Evolutionary conservation across 1,140 invertebrate genomes (phyloP), one percentile per base, ranked within the genome.

Genomic region (Grapholita molesta): DNA sequence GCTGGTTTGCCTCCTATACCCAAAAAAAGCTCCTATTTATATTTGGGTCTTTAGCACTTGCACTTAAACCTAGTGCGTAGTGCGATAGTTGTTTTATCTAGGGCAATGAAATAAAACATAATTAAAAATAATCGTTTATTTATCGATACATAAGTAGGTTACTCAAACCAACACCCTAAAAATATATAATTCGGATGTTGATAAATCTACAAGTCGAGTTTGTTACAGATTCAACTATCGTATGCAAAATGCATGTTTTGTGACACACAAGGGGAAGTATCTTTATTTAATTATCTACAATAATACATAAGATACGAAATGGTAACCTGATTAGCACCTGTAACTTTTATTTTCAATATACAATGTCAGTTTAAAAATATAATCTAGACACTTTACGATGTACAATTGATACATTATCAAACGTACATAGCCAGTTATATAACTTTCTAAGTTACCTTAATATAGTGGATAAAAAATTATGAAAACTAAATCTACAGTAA

Each of bases 291-390:
- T 73, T 72, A 74, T 66, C 57, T 74, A 75, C 57, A 77, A 75
- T 75, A 74, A 76, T 70, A 74, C 66, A 75, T 72, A 77, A 76
- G 76, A 81, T 76, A 80, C 76, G 77, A 75, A 66, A 82, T 90
- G 88, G 88, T 90, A 90, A 90, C 86, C 73, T 77, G 74, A 77
- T 61, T 84, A 90, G 88, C 86, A 88, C 88, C 87, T 84, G 73
- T 74, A 83, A 77, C 75, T 68, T 75, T 70, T 30, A 82, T 79
- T 80, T 83, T 80, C 74, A 76, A 74, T 68, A 32, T 75, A 73
- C 72, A 72, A 66, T 70, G 55, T 72, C 64, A 69, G 30, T 70
- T 72, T 70, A 32, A 76, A 73, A 77, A 75, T 65, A 35, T 7
- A 24, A 12, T 65, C 30, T 65, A 35, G 21, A 32, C 23, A 25